Evolutionary conservation across 2,888 invertebrate genomes (phyloP).

Genomic region (Caenorhabditis parvicauda): DNA sequence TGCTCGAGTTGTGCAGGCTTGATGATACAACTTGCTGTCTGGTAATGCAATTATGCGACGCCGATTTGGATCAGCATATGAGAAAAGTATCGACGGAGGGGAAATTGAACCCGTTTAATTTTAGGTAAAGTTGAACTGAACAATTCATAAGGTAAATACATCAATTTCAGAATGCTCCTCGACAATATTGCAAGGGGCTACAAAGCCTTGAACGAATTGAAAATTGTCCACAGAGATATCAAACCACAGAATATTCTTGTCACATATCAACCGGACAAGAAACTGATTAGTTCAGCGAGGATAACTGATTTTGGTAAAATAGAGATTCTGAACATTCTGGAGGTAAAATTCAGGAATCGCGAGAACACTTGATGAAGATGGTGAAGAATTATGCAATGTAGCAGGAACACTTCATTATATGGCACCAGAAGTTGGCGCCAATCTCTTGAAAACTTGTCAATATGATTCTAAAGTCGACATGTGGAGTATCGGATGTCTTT

Average conservation of each 20-base stretch:
- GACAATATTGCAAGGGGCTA: conserved; percentile 59
- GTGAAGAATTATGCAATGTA: conserved; percentile 52
- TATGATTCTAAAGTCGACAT: conserved; percentile 58
- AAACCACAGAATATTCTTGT: conserved; percentile 62
- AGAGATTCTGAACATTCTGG: conserved; percentile 3
- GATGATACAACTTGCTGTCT: conserved; percentile 48
- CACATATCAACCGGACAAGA: conserved; percentile 30
- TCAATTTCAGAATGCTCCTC: conserved; percentile 44
- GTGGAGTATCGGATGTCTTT: conserved; percentile 61
- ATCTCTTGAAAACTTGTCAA: conserved; percentile 48
- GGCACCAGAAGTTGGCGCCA: conserved; percentile 62
- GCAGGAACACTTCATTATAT: conserved; percentile 60
- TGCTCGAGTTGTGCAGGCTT: conserved; percentile 53
- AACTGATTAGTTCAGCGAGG: conserved; percentile 46
- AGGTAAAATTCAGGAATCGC: conserved; percentile 45
- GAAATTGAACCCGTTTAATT: conserved; percentile 39
- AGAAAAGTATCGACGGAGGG: conserved; percentile 37
- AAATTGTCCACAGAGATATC: conserved; percentile 60
- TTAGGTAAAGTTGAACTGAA: conserved; percentile 23
- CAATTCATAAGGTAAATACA: conserved; percentile 1
- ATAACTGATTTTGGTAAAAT: conserved; percentile 57
- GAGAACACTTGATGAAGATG: conserved; percentile 46
- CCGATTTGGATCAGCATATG: conserved; percentile 54
- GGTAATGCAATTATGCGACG: conserved; percentile 58
- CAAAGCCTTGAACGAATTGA: conserved; percentile 51